phyloP scores from a whole-genome alignment of 2,113 vertebrate species.

The Xerus inauris region DNA sequence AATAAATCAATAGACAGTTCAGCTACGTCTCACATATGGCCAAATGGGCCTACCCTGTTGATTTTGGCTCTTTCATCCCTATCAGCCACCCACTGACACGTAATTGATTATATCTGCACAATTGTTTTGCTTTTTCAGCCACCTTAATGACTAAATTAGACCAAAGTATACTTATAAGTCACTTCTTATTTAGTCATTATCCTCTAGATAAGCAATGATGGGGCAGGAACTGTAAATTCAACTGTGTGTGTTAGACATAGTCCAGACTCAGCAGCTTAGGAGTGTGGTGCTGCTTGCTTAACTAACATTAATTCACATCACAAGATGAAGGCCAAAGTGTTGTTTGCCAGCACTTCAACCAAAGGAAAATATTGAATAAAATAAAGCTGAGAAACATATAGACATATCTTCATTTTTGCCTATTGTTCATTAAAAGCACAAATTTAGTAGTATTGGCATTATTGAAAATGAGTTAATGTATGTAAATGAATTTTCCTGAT shows the following conservation, averaged over 20 bases:
- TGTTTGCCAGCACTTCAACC: background rate
- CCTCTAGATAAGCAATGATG: background rate
- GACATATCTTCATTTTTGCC: background rate
- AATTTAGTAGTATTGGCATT: background rate
- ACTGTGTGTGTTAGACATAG: background rate
- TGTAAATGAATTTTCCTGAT: background rate
- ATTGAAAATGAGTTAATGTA: background rate
- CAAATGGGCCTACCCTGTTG: background rate
- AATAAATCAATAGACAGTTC: constrained; percentile 10
- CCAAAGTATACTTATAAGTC: background rate
- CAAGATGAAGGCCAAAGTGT: background rate
- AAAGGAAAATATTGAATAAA: background rate
- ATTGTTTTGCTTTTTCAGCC: constrained; percentile 16
- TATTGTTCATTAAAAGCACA: background rate
- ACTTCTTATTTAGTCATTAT: constrained; percentile 32
- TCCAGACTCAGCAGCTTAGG: background rate
- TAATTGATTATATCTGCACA: background rate
- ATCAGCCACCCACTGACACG: background rate
- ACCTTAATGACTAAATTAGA: background rate
- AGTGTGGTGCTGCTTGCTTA: background rate
- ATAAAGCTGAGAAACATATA: background rate
- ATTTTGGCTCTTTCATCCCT: background rate
- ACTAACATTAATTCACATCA: background rate
- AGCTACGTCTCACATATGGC: background rate
- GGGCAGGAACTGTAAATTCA: background rate